Percentiles rank a stretch among this genome's conserved stretches.
Evolutionary conservation across 1,140 invertebrate genomes (phyloP).

Genomic region (Drosophila yakuba): DNA sequence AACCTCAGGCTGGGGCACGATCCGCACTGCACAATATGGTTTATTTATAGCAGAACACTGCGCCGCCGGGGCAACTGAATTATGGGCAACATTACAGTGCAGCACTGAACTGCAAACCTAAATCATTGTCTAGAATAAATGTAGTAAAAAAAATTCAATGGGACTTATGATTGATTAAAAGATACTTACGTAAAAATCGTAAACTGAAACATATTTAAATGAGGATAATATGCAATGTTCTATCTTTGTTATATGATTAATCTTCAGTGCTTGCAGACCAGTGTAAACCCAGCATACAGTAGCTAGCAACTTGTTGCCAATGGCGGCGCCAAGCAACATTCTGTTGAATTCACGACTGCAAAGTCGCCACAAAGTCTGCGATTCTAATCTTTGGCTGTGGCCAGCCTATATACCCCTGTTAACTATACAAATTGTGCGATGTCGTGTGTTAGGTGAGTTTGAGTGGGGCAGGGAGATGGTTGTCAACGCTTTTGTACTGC

Average conservation of each 20-base stretch:
- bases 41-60: constrained; percentile 58
- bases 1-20: constrained; percentile 48
- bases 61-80: constrained; percentile 43
- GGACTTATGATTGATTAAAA: too few relatives aligned
- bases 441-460: constrained; percentile 30
- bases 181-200: too few relatives aligned
- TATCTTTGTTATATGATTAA: not conserved
- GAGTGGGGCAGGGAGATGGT: not conserved
- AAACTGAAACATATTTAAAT: too few relatives aligned
- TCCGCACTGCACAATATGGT: constrained; percentile 2
- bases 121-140: not conserved
- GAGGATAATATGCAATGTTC: too few relatives aligned
- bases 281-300: constrained; percentile 17
- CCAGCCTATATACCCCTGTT: constrained; percentile 32
- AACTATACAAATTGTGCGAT: constrained; percentile 62
- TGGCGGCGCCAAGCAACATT: constrained; percentile 56
- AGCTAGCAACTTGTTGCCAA: constrained; percentile 65
- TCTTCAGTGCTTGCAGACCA: not conserved
- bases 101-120: constrained; percentile 1
- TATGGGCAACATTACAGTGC: constrained; percentile 58
- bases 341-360: constrained; percentile 39
- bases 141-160: too few relatives aligned
- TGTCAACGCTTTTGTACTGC: constrained; percentile 32
- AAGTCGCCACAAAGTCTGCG: constrained; percentile 69
- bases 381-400: constrained; percentile 64